These are phyloP conservation scores for Euura saliciscinereae DNA, from an alignment of 1,140 invertebrate species.

Conservation along the genomic window DNA sequence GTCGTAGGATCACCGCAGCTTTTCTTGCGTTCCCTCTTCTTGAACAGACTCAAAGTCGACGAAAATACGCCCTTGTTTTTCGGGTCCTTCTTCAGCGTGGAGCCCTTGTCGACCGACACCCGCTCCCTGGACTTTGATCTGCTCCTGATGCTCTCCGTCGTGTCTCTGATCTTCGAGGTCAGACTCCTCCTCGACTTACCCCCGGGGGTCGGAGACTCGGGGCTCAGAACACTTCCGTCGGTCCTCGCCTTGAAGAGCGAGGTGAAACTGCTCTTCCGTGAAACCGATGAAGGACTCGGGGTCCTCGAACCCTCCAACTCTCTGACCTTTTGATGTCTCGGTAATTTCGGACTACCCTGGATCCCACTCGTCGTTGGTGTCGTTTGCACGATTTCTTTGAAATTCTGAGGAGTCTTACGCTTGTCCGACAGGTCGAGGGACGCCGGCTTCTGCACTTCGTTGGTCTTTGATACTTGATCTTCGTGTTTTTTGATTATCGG, in stretches of 20 bases:
- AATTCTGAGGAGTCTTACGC: conserved; percentile 46
- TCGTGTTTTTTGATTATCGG: conserved; percentile 40
- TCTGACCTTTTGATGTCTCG: conserved; percentile 56
- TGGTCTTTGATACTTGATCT: conserved; percentile 25
- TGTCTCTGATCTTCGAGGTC: conserved; percentile 54
- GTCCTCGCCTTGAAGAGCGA: conserved; percentile 70
- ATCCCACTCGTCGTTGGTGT: conserved; percentile 40
- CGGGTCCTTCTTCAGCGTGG: conserved; percentile 51
- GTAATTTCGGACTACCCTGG: conserved; percentile 45
- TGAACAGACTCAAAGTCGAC: conserved; percentile 58
- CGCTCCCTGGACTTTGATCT: conserved; percentile 49
- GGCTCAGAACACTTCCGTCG: conserved; percentile 61
- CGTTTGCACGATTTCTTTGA: conserved; percentile 46
- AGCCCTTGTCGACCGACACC: conserved; percentile 39
- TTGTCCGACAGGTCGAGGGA: conserved; percentile 51
- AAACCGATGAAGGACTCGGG: conserved; percentile 67
- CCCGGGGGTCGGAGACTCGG: conserved; percentile 68
- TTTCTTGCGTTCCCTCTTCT: conserved; percentile 59
- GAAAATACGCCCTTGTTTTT: conserved; percentile 60
- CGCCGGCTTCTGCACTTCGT: conserved; percentile 50
- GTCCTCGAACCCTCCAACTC: conserved; percentile 56
- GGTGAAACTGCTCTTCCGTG: conserved; percentile 79
- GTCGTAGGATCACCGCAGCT: conserved; percentile 43
- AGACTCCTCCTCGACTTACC: conserved; percentile 48
- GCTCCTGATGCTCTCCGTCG: conserved; percentile 52